phyloP scores from a whole-genome alignment of 2,113 vertebrate species.

The Herpailurus yagouaroundi region DNA sequence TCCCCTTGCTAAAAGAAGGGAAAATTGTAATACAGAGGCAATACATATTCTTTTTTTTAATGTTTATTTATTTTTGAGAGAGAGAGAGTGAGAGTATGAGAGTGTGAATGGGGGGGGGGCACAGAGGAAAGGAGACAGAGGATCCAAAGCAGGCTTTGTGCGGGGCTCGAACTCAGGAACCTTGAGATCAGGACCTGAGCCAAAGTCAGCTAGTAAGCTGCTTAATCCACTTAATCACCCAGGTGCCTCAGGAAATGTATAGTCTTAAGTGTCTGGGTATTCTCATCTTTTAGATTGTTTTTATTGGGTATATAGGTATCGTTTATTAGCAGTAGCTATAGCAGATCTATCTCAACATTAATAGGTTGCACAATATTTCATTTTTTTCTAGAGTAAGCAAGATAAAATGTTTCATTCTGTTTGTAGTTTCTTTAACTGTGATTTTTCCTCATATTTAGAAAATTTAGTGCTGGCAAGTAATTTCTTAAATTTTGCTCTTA shows the following conservation, averaged over 20 bases:
- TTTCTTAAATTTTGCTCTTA: slow-evolving; percentile 18
- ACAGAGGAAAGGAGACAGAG: no score
- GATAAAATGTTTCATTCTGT: neutral
- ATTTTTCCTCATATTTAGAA: slow-evolving; percentile 27
- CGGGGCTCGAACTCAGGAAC: no score
- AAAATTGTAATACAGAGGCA: neutral
- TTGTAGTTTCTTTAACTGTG: slow-evolving; percentile 22
- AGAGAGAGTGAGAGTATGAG: no score
- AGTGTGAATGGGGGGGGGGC: no score
- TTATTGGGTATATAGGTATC: neutral
- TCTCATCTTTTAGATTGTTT: neutral
- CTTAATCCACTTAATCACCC: no score
- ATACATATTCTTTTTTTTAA: neutral
- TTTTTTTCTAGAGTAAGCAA: neutral
- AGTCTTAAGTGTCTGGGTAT: neutral
- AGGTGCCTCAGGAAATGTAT: neutral
- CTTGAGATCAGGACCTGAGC: no score
- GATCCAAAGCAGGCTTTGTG: no score
- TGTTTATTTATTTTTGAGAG: no score
- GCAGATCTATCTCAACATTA: neutral
- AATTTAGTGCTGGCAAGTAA: neutral
- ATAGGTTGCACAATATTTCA: neutral
- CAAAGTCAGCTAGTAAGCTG: no score
- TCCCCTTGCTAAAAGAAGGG: neutral
- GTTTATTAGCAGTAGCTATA: neutral